Conservation (phyloP, 1,140 invertebrate species). For the Drosophila auraria region DNA sequence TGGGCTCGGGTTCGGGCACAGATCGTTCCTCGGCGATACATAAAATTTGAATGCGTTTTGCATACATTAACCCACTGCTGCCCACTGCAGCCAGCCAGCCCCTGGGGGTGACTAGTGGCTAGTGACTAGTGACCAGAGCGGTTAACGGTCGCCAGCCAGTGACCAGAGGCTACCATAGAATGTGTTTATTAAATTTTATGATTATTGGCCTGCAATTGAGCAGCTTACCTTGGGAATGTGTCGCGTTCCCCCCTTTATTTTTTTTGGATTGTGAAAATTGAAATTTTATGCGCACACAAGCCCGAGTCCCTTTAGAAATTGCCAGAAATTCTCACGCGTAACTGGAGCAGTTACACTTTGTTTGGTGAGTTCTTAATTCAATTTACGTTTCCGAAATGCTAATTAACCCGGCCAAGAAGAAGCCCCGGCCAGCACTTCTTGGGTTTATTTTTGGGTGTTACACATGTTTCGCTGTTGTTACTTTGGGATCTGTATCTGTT, state of each 20-base stretch:
- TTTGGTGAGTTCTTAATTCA: slow-evolving; percentile 68
- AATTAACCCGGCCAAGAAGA: slow-evolving; percentile 69
- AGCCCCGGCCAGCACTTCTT: slow-evolving; percentile 5
- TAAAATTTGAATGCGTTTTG: slow-evolving; percentile 84
- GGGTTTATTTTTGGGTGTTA: slow-evolving; percentile 37
- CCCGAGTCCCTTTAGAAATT: slow-evolving; percentile 18
- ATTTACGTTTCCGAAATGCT: slow-evolving; percentile 80
- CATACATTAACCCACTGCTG: slow-evolving; percentile 82
- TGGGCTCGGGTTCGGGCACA: slow-evolving; percentile 23
- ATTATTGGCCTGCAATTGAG: slow-evolving; percentile 80
- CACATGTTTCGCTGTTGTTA: slow-evolving; percentile 63
- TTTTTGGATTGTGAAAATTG: slow-evolving; percentile 65
- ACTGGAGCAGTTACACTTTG: slow-evolving; percentile 80
- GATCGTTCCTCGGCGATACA: slow-evolving; percentile 78
- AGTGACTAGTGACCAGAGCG: slow-evolving; percentile 13
- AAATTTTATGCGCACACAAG: slow-evolving; percentile 71
- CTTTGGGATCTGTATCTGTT: slow-evolving; percentile 44
- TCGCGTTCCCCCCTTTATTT: slow-evolving; percentile 20
- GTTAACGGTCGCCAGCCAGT: slow-evolving; percentile 65
- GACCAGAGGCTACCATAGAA: slow-evolving; percentile 53
- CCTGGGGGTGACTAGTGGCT: slow-evolving; percentile 19
- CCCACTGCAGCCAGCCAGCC: slow-evolving; percentile 11
- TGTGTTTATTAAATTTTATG: slow-evolving; percentile 84
- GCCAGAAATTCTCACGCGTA: slow-evolving; percentile 82
- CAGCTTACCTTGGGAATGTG: slow-evolving; percentile 71